Evolutionary conservation across 2,113 vertebrate species (phyloP), one percentile per base, ranked within the genome.

Genomic region (Tupaia tana): DNA sequence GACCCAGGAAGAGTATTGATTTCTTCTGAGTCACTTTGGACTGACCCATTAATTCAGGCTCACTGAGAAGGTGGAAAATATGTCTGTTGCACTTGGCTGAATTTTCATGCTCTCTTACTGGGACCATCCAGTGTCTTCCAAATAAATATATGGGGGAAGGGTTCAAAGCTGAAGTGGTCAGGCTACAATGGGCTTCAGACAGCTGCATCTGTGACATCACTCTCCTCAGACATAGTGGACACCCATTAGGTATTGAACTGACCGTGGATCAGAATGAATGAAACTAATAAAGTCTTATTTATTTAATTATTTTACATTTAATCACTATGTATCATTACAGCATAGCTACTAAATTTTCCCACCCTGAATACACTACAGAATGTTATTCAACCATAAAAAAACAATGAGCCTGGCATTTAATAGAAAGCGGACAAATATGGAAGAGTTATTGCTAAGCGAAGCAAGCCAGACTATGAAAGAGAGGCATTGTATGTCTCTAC

Each of bases 31-130:
- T 95, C 97, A 77, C 89, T 89, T 78, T 73, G 16, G 73, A 91
- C 94, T 88, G 98, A 98, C 97, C 97, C 90, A 96, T 98, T 98
- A 97, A 67, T 61, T 95, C 98, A 0, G 93, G 98, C 97, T 98
- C 98, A 96, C 97, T 58, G 96, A 87, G 56, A 82, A 96, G 91
- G 96, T 95, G 97, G 86, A 73, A 97, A 97, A 81, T 15, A 24
- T 1, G 92, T 93, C 25, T 74, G 81, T 24, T 86, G 94, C 95
- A 91, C 97, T 95, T 96, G 71, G 74, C 77, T 54, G 83, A 19
- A 7, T 93, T 69, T 92, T 81, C 22, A 73, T 16, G 70, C 86
- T 59, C 59, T 91, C 75, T 70, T 56, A 31, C 67, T 56, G 75
- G 90, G 93, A 43, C 34, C 83, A 18, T 2, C n/a, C 56, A 7